Percentiles rank a stretch among this genome's conserved stretches.
Evolutionary conservation across 2,888 invertebrate genomes (phyloP).

Genomic region (Lasioglossum morio): DNA sequence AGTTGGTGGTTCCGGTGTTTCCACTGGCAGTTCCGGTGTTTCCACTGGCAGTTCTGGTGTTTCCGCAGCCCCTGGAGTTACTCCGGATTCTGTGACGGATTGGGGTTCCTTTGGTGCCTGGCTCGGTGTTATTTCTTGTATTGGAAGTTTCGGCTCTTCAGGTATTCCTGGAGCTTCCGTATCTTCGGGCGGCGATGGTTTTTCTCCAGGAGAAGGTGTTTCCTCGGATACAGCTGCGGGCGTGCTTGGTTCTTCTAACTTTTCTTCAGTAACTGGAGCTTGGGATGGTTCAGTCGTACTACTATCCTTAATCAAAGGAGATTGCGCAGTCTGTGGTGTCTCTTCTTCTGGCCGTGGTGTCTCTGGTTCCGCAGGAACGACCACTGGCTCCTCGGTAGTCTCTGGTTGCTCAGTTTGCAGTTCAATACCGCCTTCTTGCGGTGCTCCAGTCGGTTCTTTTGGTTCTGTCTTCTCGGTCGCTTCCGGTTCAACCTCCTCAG

Average conservation of each 20-base stretch:
- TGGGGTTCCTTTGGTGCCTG: conserved; percentile 32
- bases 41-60: too few species aligned
- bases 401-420: conserved; percentile 20
- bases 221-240: conserved; percentile 30
- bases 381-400: conserved; percentile 18
- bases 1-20: conserved; percentile 18
- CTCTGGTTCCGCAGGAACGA: conserved; percentile 51
- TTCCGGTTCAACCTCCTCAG: background rate
- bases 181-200: conserved; percentile 17
- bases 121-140: conserved; percentile 30
- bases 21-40: conserved; percentile 27
- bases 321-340: conserved; percentile 36
- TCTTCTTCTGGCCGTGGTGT: conserved; percentile 48
- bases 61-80: conserved; percentile 26
- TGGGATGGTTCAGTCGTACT: conserved; percentile 43
- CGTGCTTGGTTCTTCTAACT: conserved; percentile 33
- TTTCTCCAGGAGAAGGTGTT: conserved; percentile 38
- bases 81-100: conserved; percentile 41
- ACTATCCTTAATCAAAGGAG: conserved; percentile 25
- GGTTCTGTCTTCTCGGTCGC: background rate
- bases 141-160: conserved; percentile 31
- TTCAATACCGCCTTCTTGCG: conserved; percentile 23
- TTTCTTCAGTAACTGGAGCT: conserved; percentile 41
- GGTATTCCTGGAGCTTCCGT: conserved; percentile 43
- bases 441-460: background rate